A percentile compares a stretch with the other conserved stretches of the same genome.
phyloP scores from a whole-genome alignment of 2,113 vertebrate species.

The Callipepla squamata region DNA sequence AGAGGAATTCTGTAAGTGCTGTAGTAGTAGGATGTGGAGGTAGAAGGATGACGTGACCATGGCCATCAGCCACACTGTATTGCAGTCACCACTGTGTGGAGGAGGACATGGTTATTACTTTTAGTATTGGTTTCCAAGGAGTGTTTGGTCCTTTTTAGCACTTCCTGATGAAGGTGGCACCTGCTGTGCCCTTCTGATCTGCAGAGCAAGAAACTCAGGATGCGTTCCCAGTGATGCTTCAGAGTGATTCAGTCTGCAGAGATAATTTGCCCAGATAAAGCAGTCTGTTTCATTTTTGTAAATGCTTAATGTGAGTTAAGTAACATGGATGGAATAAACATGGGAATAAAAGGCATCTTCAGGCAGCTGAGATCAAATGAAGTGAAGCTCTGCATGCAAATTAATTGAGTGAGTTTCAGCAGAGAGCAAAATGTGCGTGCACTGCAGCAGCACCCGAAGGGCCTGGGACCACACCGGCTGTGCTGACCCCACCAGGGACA shows the following conservation, averaged over 20 bases:
- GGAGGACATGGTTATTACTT: not conserved
- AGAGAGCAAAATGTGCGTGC: fast-evolving
- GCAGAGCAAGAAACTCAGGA: not conserved
- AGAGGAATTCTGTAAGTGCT: constrained; percentile 86
- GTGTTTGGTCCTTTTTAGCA: not conserved
- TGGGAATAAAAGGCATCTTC: not conserved
- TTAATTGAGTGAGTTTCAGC: not conserved
- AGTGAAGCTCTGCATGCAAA: not conserved
- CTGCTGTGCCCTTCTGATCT: not conserved
- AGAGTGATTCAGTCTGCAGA: not conserved
- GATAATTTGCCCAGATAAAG: not conserved
- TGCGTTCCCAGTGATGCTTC: not conserved
- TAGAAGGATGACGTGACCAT: not conserved
- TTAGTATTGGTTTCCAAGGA: not conserved
- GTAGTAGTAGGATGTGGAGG: not conserved
- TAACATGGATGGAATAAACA: not conserved
- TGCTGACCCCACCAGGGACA: not conserved
- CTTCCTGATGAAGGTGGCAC: not conserved
- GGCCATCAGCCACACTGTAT: no score
- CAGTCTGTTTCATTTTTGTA: not conserved
- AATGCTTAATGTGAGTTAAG: not conserved
- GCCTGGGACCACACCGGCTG: not conserved
- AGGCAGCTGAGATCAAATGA: not conserved
- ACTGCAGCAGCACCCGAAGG: not conserved
- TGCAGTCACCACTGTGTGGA: not conserved